Evolutionary conservation across 2,113 vertebrate species (phyloP), one percentile per base, ranked within the genome.

Genomic region (Oncorhynchus gorbuscha): DNA sequence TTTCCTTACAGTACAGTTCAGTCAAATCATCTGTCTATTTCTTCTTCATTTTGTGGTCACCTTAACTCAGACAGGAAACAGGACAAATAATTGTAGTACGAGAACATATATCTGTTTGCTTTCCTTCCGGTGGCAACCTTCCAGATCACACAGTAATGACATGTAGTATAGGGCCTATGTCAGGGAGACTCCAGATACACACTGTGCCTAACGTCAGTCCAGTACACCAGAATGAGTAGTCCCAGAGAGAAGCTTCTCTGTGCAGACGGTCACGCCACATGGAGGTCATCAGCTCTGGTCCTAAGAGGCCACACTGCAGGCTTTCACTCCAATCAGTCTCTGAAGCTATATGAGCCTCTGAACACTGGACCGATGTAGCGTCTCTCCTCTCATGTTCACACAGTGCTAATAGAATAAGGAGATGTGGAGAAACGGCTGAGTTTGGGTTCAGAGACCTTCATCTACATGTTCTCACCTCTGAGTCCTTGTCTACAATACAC

Each of bases 331-430:
- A 18, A 55, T 55, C 22, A 1, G 39, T 80, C 45, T 24, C 24
- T 39, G 32, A n/a, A 4, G 59, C 61, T 35, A 55, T 72, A 14
- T 32, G 61, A 72, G 72, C 9, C 59, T 62, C 59, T 62, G 20
- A n/a, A 62, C 59, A 62, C 20, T 9, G 59, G 51, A 55, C 51
- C 16, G 12, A 67, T 30, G 48, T 72, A 22, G n/a, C 1, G 32
- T 61, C 73, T 62, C 14, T 79, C 80, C 59, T 75, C 28, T 66
- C n/a, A 26, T 65, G 85, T 61, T 78, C 65, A 78, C 87, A 90
- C 89, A 90, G 90, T 91, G 89, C 86, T 87, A 64, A 70, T 51
- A 82, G 82, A 86, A 84, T 88, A 87, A 89, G 88, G 59, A 62
- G 59, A 22, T 22, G 55, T 14, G 59, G 59, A 22, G 59, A 22